A percentile compares a stretch with the other conserved stretches of the same genome.
phyloP scores from a whole-genome alignment of 1,140 invertebrate species.

The Pseudomyrmex dendroicus region DNA sequence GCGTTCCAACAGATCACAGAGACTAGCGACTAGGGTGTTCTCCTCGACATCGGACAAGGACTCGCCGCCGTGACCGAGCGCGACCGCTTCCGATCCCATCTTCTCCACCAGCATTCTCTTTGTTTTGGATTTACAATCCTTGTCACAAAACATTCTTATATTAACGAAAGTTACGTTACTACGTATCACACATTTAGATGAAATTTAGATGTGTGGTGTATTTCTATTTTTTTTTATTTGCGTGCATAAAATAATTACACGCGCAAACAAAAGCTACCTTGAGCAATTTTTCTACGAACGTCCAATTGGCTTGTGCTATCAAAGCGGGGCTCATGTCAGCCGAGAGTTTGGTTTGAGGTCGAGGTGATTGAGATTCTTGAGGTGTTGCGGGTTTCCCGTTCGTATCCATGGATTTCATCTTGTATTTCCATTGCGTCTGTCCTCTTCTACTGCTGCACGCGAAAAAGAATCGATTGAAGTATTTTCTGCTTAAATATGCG shows the following conservation, averaged over 20 bases:
- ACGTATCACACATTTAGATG: no score
- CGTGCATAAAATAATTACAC: no score
- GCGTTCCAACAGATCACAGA: conserved; percentile 98
- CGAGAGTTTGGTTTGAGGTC: conserved; percentile 84
- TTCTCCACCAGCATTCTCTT: conserved; percentile 99
- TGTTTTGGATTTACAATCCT: conserved; percentile 97
- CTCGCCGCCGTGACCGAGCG: conserved; percentile 90
- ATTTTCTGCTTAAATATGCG: no score
- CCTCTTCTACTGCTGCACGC: conserved; percentile 80
- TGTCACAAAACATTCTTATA: conserved; percentile 48
- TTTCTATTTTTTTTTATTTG: no score
- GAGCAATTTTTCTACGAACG: conserved; percentile 98
- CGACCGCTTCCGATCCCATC: conserved; percentile 97
- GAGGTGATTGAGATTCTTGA: conserved; percentile 83
- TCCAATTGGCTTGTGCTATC: conserved; percentile 99
- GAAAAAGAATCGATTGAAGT: neutral
- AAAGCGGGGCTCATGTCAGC: conserved; percentile 91
- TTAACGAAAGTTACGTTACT: neutral
- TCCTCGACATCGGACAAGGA: conserved; percentile 91
- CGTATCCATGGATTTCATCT: conserved; percentile 83
- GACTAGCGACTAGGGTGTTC: conserved; percentile 97
- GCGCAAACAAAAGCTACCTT: conserved; percentile 88
- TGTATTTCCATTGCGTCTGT: conserved; percentile 84
- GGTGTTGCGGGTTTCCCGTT: conserved; percentile 79
- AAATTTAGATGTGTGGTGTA: no score